A percentile compares a stretch with the other conserved stretches of the same genome.
Evolutionary conservation across 2,888 invertebrate genomes (phyloP).

Genomic region (Tipula confusa): DNA sequence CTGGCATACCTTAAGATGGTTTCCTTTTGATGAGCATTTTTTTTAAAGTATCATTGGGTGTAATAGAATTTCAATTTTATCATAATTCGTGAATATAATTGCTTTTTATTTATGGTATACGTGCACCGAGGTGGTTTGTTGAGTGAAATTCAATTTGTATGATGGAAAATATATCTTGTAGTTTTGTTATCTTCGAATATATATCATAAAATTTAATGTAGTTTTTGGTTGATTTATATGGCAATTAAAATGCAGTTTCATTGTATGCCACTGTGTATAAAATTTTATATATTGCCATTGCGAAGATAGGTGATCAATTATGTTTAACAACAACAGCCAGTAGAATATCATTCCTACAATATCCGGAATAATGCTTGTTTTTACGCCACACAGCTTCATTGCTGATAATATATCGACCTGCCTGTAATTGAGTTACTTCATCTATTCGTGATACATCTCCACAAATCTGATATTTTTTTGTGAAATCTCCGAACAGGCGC

Average conservation of each 20-base stretch:
- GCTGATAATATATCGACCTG: too few species aligned
- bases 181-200: neutral
- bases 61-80: constrained; percentile 25
- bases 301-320: too few species aligned
- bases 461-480: too few species aligned
- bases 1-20: neutral
- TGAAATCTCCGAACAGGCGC: too few species aligned
- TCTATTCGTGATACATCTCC: too few species aligned
- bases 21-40: neutral
- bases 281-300: too few species aligned
- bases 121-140: neutral
- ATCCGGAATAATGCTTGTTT: too few species aligned
- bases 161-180: neutral
- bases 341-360: too few species aligned
- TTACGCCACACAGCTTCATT: too few species aligned
- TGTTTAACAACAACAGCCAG: too few species aligned
- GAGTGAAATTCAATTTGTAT: constrained; percentile 20
- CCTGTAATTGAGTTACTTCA: too few species aligned
- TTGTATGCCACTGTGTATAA: neutral
- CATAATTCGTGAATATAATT: constrained; percentile 9
- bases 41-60: constrained; percentile 3
- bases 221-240: constrained; percentile 12
- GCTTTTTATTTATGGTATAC: constrained; percentile 14
- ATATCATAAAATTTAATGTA: neutral
- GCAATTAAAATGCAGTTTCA: constrained; percentile 20